Percentiles rank a stretch among this genome's conserved stretches.
Evolutionary conservation across 2,797 vertebrate species (phyloP).

Genomic region (Pipistrellus pygmaeus): DNA sequence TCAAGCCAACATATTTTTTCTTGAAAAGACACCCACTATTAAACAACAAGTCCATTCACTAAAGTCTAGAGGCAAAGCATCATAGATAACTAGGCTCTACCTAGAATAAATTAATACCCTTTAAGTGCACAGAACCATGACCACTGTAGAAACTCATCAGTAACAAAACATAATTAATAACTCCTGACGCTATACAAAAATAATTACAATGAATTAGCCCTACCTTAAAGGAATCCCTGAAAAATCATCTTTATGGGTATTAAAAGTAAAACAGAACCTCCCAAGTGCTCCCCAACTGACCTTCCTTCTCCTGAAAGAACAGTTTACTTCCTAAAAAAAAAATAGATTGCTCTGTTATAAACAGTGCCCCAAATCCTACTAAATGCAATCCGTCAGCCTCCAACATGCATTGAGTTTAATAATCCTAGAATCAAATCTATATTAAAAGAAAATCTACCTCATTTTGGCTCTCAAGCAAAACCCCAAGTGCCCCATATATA

Average conservation of each 20-base stretch:
- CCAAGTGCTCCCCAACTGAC: not conserved
- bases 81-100: not conserved
- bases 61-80: constrained; percentile 42
- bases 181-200: not conserved
- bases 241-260: constrained; percentile 41
- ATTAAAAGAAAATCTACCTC: constrained; percentile 74
- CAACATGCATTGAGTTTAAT: constrained; percentile 57
- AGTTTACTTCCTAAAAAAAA: constrained; percentile 59
- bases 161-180: constrained; percentile 45
- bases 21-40: not conserved
- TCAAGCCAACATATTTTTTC: constrained; percentile 46
- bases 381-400: constrained; percentile 54
- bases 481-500: constrained; percentile 8
- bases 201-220: constrained; percentile 5
- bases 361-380: constrained; percentile 41
- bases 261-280: constrained; percentile 44
- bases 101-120: constrained; percentile 41
- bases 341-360: not conserved
- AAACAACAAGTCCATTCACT: constrained; percentile 54
- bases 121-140: constrained; percentile 11
- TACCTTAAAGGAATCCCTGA: constrained; percentile 19
- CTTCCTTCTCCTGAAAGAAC: not conserved
- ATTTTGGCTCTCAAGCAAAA: constrained; percentile 67
- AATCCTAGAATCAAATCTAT: constrained; percentile 72
- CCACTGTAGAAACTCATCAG: not conserved